Conservation (phyloP, 2,113 vertebrate species). For the Elachura formosa region DNA sequence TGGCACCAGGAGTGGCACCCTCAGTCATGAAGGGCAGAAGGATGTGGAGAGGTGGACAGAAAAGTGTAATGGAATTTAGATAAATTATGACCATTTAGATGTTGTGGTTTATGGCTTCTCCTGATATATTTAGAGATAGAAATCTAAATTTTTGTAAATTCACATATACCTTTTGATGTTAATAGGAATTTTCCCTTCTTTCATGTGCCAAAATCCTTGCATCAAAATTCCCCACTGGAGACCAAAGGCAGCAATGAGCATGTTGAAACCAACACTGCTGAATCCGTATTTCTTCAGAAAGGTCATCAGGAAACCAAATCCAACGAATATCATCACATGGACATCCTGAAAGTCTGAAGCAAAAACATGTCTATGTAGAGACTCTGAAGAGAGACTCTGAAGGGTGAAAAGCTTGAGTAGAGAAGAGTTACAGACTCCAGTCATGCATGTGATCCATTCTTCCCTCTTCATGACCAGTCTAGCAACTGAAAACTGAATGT, state of each 20-base stretch:
- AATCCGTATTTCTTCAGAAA: constrained; percentile 95
- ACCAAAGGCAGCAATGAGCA: constrained; percentile 89
- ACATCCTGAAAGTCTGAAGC: constrained; percentile 91
- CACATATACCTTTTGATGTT: constrained; percentile 69
- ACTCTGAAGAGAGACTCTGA: neutral
- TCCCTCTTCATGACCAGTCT: neutral
- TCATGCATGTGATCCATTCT: neutral
- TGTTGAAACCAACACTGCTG: constrained; percentile 88
- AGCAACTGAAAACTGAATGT: neutral
- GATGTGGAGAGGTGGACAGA: neutral
- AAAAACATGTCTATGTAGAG: neutral
- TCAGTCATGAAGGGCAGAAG: neutral
- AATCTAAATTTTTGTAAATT: neutral
- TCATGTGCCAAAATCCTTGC: constrained; percentile 79
- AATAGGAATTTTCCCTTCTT: constrained; percentile 65
- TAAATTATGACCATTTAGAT: neutral
- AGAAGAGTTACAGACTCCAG: neutral
- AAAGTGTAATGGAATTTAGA: neutral
- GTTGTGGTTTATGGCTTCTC: neutral
- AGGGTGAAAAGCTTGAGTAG: neutral
- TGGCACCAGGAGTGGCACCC: neutral
- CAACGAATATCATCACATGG: constrained; percentile 96
- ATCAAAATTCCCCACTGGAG: constrained; percentile 90
- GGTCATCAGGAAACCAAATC: constrained; percentile 97
- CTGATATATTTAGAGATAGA: neutral